Base-by-base conservation (phyloP, 2,888 invertebrate species). In the Drosophila sordidula region DNA sequence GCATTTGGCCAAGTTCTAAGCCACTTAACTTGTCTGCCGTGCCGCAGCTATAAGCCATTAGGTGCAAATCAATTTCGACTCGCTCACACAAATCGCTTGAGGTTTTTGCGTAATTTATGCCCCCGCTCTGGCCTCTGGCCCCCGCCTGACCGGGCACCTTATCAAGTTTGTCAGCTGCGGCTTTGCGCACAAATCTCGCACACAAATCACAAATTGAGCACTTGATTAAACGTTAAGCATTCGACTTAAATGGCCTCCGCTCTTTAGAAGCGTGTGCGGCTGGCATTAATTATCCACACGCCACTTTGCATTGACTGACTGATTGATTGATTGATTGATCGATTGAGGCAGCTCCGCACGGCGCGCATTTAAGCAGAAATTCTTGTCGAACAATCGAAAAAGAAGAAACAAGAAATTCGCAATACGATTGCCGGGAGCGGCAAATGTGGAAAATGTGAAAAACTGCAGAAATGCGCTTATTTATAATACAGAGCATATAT, bases 171-270 rank as follows among this genome's bases (percentile, higher is more conserved):
- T 73, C 78, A 68, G 77, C 71, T 75, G 77, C 49, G 77, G 74
- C 70, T 76, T 67, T 61, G 41, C 44, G 38, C 74, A 61, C 70
- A 62, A 72, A 63, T 69, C 72, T 56, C 69, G 59, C 61, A 65
- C 69, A 72, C 70, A 77, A 77, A 76, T 77, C 74, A 71, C 77
- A 77, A 65, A 54, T 71, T 71, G 71, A 75, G 56, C 64, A 74
- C 61, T 77, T 77, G 77, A 68, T 76, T 69, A 74, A 76, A 41
- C 55, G 59, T 38, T 59, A 50, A 64, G 62, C 66, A 61, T 77
- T 57, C 46, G 70, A 61, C 70, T 80, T 75, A 68, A 70, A 70
- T 72, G 64, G 63, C 57, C 46, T 29, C 55, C 56, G 54, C 44
- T 56, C 39, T 50, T 64, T 56, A 39, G 54, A 36, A 36, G 34